These are phyloP conservation scores for Tinea semifulvella DNA, from an alignment of 2,888 invertebrate genomes.

Conservation along the genomic window DNA sequence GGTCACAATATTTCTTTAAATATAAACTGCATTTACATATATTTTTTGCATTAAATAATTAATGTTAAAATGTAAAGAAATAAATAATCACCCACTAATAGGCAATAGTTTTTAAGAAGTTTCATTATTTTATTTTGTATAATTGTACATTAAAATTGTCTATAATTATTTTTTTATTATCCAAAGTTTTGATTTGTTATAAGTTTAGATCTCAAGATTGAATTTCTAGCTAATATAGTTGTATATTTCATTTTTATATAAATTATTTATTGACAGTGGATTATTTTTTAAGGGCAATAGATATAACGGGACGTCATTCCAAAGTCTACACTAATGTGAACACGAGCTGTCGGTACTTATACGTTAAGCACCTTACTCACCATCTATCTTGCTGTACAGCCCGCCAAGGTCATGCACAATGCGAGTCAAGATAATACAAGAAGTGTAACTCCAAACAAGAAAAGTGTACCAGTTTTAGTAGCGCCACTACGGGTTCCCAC, in stretches of 20 bases:
- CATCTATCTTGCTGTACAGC: too few species aligned
- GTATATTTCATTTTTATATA: conserved; percentile 4
- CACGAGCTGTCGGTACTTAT: too few species aligned
- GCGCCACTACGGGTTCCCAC: too few species aligned
- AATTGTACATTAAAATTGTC: conserved; percentile 56
- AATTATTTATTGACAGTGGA: conserved; percentile 23
- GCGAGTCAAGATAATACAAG: too few species aligned
- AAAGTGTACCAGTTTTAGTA: too few species aligned
- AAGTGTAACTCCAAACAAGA: too few species aligned
- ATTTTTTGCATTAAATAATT: too few species aligned
- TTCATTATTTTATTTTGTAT: conserved; percentile 43
- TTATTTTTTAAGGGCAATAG: conserved; percentile 1
- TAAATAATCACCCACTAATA: conserved; percentile 34
- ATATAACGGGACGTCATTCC: conserved; percentile 50
- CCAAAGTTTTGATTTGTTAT: conserved; percentile 64
- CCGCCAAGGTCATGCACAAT: too few species aligned
- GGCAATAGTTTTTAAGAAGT: conserved; percentile 27
- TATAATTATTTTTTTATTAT: conserved; percentile 28
- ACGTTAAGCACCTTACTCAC: too few species aligned
- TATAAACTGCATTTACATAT: too few species aligned
- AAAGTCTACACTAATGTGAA: conserved; percentile 36
- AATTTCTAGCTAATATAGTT: conserved; percentile 42
- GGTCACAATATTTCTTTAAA: too few species aligned
- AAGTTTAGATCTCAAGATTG: conserved; percentile 62
- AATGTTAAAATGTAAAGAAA: conserved; percentile 16